A percentile compares a stretch with the other conserved stretches of the same genome.
phyloP scores from a whole-genome alignment of 2,888 invertebrate genomes.

The Himalopsyche tibetana region DNA sequence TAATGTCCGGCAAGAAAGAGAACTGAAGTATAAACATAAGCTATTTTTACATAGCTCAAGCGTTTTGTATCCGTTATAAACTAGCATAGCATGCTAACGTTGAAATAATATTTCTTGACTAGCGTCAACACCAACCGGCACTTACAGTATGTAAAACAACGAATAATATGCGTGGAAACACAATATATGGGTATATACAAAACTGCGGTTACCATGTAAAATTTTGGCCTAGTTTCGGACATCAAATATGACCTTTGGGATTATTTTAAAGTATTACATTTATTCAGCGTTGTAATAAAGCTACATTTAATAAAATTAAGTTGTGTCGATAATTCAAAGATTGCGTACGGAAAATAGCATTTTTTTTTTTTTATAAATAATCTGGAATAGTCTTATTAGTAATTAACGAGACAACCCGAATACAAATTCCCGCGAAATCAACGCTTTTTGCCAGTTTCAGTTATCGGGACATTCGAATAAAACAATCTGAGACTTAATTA shows the following conservation, averaged over 20 bases:
- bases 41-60: background rate
- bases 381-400: too few species aligned
- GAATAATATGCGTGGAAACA: background rate
- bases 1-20: too few species aligned
- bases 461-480: too few species aligned
- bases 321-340: too few species aligned
- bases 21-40: background rate
- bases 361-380: too few species aligned
- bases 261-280: background rate
- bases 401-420: too few species aligned
- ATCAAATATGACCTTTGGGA: conserved; percentile 1
- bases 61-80: background rate
- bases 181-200: background rate
- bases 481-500: too few species aligned
- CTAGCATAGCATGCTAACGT: conserved; percentile 63
- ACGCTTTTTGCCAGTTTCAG: too few species aligned
- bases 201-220: conserved; percentile 14
- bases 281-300: background rate
- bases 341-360: too few species aligned
- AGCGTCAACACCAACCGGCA: conserved; percentile 68
- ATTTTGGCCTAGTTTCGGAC: conserved; percentile 19
- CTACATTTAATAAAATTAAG: background rate
- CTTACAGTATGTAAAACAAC: conserved; percentile 65
- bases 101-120: conserved; percentile 66
- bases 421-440: too few species aligned